Conservation (phyloP, 2,888 invertebrate species). For the Cryptophagus acutangulus region DNA sequence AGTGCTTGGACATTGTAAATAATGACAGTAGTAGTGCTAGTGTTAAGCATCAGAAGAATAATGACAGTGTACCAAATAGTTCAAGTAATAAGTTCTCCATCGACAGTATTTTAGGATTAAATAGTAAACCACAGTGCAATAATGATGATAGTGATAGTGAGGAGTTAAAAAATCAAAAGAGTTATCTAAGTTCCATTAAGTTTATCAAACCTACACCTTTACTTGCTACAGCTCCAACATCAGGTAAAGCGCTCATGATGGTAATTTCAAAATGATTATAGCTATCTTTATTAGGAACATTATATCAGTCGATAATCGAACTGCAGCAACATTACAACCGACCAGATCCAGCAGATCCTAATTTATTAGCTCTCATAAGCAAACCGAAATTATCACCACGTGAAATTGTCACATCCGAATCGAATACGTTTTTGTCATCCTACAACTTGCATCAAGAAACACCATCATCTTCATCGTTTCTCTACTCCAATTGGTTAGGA, state of each 20-base stretch:
- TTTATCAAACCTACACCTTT: conserved; percentile 43
- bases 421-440: conserved; percentile 31
- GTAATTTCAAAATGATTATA: no score
- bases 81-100: conserved; percentile 45
- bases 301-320: conserved; percentile 41
- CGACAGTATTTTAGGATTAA: conserved; percentile 44
- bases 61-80: conserved; percentile 22
- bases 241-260: no score
- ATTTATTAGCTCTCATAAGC: conserved; percentile 34
- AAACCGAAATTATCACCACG: conserved; percentile 22
- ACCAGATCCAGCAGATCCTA: conserved; percentile 40
- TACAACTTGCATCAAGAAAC: conserved; percentile 38
- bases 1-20: conserved; percentile 18
- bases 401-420: conserved; percentile 21
- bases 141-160: conserved; percentile 20
- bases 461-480: conserved; percentile 36
- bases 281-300: conserved; percentile 34
- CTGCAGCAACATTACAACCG: conserved; percentile 39
- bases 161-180: no score
- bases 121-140: conserved; percentile 9
- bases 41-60: background rate
- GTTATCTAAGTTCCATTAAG: no score
- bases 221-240: conserved; percentile 21
- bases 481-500: conserved; percentile 44
- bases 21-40: background rate